Base-by-base conservation (phyloP, 2,888 invertebrate species). In the Mermis nigrescens region DNA sequence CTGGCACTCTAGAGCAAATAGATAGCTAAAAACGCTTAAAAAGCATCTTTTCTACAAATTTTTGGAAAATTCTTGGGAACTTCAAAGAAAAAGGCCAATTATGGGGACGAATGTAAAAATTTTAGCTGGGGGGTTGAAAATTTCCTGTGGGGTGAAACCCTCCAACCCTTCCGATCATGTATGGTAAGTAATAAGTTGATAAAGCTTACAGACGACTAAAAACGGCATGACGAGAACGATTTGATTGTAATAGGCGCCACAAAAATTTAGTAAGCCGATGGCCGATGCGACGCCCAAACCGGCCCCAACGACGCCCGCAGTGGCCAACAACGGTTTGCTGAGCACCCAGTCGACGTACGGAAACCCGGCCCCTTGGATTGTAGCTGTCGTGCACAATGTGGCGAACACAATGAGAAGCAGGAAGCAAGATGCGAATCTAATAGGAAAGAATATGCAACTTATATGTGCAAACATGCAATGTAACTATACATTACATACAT, bases 171-270 rank as follows among this genome's bases (percentile, higher is more conserved):
- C n/a, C n/a, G n/a, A n/a, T n/a, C n/a, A n/a, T n/a, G n/a, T n/a
- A n/a, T n/a, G n/a, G n/a, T n/a, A n/a, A n/a, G n/a, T n/a, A n/a
- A n/a, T n/a, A n/a, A n/a, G n/a, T n/a, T n/a, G 28, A 22, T 22
- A 22, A 54, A 54, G 76, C 80, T 82, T 77, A 90, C 90, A 89
- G 67, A 91, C 85, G 85, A 91, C 90, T 61, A 91, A 80, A 73
- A 91, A 91, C 3, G 91, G 91, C 29, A 91, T 90, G 0, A 91
- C 91, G 68, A 90, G 80, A 74, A 91, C 91, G 65, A 92, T 86
- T 61, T 90, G 90, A 71, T 90, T 91, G 74, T 90, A 91, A 64
- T 88, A 86, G 63, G 90, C 81, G 29, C 88, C 88, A 65, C 85
- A 78, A 73, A 91, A 89, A 76, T 87, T 83, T 66, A 89, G 85